Base-by-base conservation (phyloP, 2,113 vertebrate genomes). In the Heliornis fulica region DNA sequence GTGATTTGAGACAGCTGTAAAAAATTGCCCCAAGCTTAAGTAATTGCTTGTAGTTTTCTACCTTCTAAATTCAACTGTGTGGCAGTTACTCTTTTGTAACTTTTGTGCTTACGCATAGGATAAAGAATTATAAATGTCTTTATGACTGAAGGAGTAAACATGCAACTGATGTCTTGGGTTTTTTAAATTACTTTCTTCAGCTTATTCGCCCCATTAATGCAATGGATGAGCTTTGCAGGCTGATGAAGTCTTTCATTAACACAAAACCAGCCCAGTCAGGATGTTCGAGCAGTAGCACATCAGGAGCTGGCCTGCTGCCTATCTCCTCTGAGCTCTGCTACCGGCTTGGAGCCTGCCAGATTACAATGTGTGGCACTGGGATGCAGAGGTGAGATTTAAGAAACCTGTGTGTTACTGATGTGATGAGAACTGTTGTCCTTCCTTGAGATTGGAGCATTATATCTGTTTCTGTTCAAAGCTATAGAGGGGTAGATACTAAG, bases 191-290 rank as follows among this genome's bases (percentile, higher is more conserved):
- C 51, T 82, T 64, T 96, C 40, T 78, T 13, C 90, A 99, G 99
- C 98, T 99, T 50, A 99, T 99, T 81, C 98, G 99, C 34, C 99
- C 99, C 64, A 99, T 99, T 92, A 99, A 99, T 78, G 99, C 99
- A 5, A 97, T 99, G 98, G 99, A 99, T 6, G 99, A 99, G 96
- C 99, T 99, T 12, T 99, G 98, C 89, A 98, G 99, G 50, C 98
- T 99, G 57, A 98, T 99, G 99, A 99, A 99, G 97, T 98, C 98
- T 25, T 98, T 99, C 25, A 95, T 99, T 69, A 98, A 98, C 21
- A 36, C 97, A 32, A 99, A 98, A 45, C 87, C 98, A 1, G 32
- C 22, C 2, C 89, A 97, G 61, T 89, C 98, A 1, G 98, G 98
- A 11, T 95, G 70, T 46, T 82, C 95, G 11, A 89, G 88, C 81